Evolutionary conservation across 2,888 invertebrate genomes (phyloP).

Genomic region (Tachystola acroxantha): DNA sequence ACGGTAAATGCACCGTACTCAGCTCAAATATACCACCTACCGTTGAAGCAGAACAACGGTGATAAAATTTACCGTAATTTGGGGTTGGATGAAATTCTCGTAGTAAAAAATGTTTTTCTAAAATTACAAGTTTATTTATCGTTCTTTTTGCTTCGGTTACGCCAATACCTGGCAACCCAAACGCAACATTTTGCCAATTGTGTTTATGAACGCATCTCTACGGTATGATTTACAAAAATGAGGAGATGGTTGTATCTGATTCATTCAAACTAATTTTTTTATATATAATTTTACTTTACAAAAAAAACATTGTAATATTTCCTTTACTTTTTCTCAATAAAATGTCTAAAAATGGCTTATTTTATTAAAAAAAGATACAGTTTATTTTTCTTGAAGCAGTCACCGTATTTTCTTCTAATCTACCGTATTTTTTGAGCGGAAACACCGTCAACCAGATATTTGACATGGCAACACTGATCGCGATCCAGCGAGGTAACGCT

Average conservation of each 20-base stretch:
- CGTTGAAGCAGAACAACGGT: background rate
- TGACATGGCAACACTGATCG: constrained; percentile 2
- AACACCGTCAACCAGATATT: background rate
- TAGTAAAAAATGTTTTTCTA: too few species aligned
- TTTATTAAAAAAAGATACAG: background rate
- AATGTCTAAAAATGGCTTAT: background rate
- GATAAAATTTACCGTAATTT: too few species aligned
- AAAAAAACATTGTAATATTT: background rate
- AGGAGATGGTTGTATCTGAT: constrained; percentile 1
- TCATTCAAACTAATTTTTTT: constrained; percentile 1
- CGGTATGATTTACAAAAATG: too few species aligned
- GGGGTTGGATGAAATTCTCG: too few species aligned
- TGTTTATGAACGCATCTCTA: too few species aligned
- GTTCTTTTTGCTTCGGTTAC: too few species aligned
- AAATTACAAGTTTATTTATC: too few species aligned
- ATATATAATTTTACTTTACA: too few species aligned
- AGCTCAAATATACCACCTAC: constrained; percentile 4
- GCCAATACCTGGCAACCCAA: too few species aligned
- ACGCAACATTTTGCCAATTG: too few species aligned
- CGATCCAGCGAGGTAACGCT: too few species aligned
- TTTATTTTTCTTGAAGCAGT: background rate
- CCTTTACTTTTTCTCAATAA: too few species aligned
- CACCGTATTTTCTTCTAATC: constrained; percentile 1
- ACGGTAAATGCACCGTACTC: constrained; percentile 5
- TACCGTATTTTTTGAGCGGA: constrained; percentile 1